A percentile compares a stretch with the other conserved stretches of the same genome.
Evolutionary conservation across 2,113 vertebrate species (phyloP).

Genomic region (Oxygymnocypris stewartii): DNA sequence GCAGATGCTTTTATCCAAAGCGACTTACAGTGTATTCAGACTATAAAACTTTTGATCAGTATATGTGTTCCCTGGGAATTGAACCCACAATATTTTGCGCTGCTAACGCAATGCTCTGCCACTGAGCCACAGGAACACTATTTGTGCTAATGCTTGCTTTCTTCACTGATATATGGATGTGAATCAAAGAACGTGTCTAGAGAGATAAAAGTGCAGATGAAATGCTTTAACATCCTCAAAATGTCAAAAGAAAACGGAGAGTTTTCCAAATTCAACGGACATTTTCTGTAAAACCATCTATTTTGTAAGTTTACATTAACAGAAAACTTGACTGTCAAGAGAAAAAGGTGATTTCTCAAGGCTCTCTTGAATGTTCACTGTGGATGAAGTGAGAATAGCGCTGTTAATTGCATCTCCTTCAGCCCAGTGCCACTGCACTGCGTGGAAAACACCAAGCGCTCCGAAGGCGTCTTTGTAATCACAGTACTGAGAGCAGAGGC

Average conservation of each 20-base stretch:
- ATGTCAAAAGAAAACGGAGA: background rate
- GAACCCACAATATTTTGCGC: no score
- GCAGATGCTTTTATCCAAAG: no score
- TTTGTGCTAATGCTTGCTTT: background rate
- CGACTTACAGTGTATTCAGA: no score
- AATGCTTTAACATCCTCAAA: background rate
- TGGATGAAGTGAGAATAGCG: conserved; percentile 63
- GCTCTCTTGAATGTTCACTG: conserved; percentile 52
- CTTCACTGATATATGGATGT: background rate
- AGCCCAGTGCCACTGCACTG: conserved; percentile 65
- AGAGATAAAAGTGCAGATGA: background rate
- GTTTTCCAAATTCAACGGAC: background rate
- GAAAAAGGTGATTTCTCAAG: conserved; percentile 40
- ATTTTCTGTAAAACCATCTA: background rate
- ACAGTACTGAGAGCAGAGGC: conserved; percentile 86
- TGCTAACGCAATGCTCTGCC: no score
- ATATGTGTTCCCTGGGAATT: no score
- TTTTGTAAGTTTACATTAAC: background rate
- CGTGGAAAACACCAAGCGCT: conserved; percentile 76
- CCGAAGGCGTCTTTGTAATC: conserved; percentile 94
- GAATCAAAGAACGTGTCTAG: background rate
- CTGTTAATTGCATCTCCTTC: conserved; percentile 86
- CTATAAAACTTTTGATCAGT: no score
- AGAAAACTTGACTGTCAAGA: background rate
- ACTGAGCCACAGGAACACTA: no score